Evolutionary conservation across 2,888 invertebrate species (phyloP).

Genomic region (Tetanocera ferruginea): DNA sequence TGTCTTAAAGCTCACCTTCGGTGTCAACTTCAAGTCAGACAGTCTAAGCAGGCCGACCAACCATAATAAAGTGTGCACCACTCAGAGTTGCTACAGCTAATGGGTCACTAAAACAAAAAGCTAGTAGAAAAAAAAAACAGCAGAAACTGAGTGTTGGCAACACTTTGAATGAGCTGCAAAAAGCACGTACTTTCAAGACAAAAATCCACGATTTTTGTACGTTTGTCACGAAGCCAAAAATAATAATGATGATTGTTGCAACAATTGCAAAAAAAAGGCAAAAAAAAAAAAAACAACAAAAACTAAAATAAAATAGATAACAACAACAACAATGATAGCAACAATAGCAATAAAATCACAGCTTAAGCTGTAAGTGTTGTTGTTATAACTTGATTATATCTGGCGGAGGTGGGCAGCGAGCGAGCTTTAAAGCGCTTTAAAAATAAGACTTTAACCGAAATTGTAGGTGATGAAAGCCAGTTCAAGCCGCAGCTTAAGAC

Average conservation of each 20-base stretch:
- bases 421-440: no score
- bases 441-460: no score
- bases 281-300: not conserved
- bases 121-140: not conserved
- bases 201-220: conserved; percentile 13
- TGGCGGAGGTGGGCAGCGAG: no score
- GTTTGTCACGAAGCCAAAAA: conserved; percentile 31
- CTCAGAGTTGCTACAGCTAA: conserved; percentile 2
- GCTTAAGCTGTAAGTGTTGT: no score
- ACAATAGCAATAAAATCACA: not conserved
- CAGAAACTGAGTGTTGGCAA: conserved; percentile 7
- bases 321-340: not conserved
- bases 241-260: not conserved
- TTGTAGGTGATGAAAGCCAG: no score
- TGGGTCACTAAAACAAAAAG: not conserved
- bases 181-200: conserved; percentile 8
- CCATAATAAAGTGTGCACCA: not conserved
- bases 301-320: not conserved
- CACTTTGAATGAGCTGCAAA: conserved; percentile 18
- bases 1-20: no score
- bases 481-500: no score
- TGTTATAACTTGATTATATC: no score
- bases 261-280: not conserved
- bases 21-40: no score
- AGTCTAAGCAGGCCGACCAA: no score